These are phyloP conservation scores for Temnothorax curvispinosus DNA, from an alignment of 1,140 invertebrate genomes.

Conservation along the genomic window DNA sequence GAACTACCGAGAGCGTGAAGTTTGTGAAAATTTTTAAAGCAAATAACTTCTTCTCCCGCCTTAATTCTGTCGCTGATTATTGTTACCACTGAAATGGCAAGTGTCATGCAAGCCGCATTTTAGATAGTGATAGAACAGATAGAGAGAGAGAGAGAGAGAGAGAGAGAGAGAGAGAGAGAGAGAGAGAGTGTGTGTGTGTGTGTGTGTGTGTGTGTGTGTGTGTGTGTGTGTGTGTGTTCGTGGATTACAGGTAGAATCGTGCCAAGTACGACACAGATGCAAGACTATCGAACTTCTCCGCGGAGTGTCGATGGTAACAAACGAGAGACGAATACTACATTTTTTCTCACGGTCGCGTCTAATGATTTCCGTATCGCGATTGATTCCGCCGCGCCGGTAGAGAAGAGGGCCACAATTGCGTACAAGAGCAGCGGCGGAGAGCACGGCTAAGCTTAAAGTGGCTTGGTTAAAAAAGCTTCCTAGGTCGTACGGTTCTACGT, in stretches of 20 bases:
- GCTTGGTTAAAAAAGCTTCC: slow-evolving; percentile 48
- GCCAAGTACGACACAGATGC: not conserved
- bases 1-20: not conserved
- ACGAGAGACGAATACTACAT: not conserved
- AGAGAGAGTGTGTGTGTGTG: no score
- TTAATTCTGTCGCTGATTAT: not conserved
- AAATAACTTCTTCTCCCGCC: not conserved
- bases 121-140: not conserved
- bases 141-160: not conserved
- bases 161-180: not conserved
- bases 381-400: not conserved
- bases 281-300: not conserved
- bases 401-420: not conserved
- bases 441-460: slow-evolving; percentile 41
- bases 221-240: no score
- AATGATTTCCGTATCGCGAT: slow-evolving; percentile 22
- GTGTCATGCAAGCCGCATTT: not conserved
- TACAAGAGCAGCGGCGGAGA: not conserved
- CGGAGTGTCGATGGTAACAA: not conserved
- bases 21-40: not conserved
- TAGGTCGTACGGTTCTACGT: slow-evolving; percentile 44
- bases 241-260: not conserved
- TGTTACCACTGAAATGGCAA: not conserved
- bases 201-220: no score
- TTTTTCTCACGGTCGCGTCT: not conserved